These are phyloP conservation scores for Nasonovia ribisnigri DNA, from an alignment of 2,888 invertebrate species.

Conservation along the genomic window DNA sequence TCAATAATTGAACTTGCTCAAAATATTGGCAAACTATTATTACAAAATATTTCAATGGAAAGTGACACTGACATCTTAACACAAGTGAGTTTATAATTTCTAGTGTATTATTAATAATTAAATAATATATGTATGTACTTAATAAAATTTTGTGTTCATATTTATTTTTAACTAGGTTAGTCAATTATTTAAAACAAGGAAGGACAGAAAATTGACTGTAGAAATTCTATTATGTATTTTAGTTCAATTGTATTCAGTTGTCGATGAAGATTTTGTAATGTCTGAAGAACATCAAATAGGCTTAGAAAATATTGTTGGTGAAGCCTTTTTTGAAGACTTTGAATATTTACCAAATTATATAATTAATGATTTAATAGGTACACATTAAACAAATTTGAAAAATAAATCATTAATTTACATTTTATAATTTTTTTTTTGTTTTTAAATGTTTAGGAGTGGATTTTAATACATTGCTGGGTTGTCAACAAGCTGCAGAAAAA, in stretches of 20 bases:
- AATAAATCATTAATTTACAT: not conserved
- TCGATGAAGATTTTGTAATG: slow-evolving; percentile 70
- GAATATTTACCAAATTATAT: slow-evolving; percentile 54
- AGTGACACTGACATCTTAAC: slow-evolving; percentile 58
- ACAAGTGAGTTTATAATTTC: slow-evolving; percentile 24
- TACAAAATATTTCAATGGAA: slow-evolving; percentile 73
- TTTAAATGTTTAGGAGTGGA: slow-evolving; percentile 38
- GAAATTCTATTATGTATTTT: slow-evolving; percentile 76
- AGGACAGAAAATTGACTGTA: slow-evolving; percentile 73
- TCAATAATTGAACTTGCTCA: slow-evolving; percentile 75
- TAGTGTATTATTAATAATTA: not conserved
- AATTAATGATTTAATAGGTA: slow-evolving; percentile 59
- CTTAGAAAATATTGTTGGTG: slow-evolving; percentile 69
- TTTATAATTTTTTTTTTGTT: not conserved
- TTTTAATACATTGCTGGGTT: not conserved
- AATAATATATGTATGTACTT: not conserved
- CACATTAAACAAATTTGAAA: not conserved
- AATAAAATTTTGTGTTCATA: not conserved
- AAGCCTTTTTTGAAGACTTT: slow-evolving; percentile 50
- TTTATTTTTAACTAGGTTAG: slow-evolving; percentile 35
- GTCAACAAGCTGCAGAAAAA: slow-evolving; percentile 60
- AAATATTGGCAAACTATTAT: slow-evolving; percentile 76
- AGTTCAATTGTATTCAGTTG: slow-evolving; percentile 76
- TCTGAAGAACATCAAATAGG: slow-evolving; percentile 71
- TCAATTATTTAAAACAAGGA: slow-evolving; percentile 74